A percentile compares a stretch with the other conserved stretches of the same genome.
phyloP scores from a whole-genome alignment of 2,797 vertebrate genomes.

The Capromys pilorides region DNA sequence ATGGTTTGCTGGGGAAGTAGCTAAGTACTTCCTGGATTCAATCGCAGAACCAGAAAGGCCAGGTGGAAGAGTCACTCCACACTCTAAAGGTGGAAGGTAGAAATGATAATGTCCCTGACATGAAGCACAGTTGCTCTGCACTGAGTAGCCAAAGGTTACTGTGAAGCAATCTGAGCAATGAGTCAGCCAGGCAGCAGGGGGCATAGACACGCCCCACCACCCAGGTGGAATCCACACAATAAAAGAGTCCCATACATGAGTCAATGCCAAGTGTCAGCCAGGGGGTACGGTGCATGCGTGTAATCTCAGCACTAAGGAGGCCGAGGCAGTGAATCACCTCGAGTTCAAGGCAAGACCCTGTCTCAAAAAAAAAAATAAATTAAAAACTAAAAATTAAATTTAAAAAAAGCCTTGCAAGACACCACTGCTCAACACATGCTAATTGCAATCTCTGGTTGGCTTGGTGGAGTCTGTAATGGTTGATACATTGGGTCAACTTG shows the following conservation, averaged over 20 bases:
- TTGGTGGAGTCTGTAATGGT: too few species aligned
- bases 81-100: background rate
- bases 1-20: background rate
- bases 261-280: background rate
- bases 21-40: background rate
- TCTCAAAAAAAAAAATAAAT: too few species aligned
- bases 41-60: too few species aligned
- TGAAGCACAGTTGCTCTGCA: too few species aligned
- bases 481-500: too few species aligned
- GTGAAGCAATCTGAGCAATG: background rate
- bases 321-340: too few species aligned
- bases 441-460: background rate
- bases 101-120: background rate
- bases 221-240: background rate
- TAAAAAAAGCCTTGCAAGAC: background rate
- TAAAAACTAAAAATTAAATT: too few species aligned
- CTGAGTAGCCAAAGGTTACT: background rate
- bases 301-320: too few species aligned
- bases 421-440: rapidly evolving
- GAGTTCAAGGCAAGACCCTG: too few species aligned
- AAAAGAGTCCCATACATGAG: background rate
- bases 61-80: background rate
- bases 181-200: rapidly evolving
- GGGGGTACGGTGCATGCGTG: too few species aligned
- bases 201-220: rapidly evolving